phyloP scores from a whole-genome alignment of 2,113 vertebrate genomes.

The Carlito syrichta region DNA sequence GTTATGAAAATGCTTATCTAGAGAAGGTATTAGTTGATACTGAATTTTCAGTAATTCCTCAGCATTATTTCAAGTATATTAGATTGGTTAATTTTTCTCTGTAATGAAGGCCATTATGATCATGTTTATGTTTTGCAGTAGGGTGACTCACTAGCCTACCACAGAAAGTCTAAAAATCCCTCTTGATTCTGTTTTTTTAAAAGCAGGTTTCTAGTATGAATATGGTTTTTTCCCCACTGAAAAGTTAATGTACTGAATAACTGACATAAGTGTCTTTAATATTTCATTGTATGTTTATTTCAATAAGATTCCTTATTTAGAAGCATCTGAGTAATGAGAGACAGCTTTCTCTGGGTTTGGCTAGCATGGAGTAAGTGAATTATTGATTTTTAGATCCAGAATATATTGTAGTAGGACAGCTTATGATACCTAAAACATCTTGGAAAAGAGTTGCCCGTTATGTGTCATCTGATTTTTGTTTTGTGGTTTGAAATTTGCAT shows the following conservation, averaged over 20 bases:
- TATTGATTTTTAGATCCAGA: background rate
- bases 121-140: background rate
- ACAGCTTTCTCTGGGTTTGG: background rate
- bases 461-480: background rate
- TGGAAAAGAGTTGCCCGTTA: background rate
- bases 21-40: background rate
- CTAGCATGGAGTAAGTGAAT: background rate
- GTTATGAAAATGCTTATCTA: background rate
- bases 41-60: constrained; percentile 14
- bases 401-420: background rate
- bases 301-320: background rate
- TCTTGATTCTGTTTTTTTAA: background rate
- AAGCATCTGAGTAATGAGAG: background rate
- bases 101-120: background rate
- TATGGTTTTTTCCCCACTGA: background rate
- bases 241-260: background rate
- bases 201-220: constrained; percentile 3
- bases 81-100: background rate
- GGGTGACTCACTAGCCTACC: background rate
- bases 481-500: background rate
- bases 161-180: background rate
- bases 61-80: background rate
- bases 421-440: background rate
- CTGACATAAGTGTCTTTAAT: constrained; percentile 8
- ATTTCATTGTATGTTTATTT: background rate